Evolutionary conservation across 2,888 invertebrate species (phyloP), one percentile per base, ranked within the genome.

Genomic region (Oligia latruncula): DNA sequence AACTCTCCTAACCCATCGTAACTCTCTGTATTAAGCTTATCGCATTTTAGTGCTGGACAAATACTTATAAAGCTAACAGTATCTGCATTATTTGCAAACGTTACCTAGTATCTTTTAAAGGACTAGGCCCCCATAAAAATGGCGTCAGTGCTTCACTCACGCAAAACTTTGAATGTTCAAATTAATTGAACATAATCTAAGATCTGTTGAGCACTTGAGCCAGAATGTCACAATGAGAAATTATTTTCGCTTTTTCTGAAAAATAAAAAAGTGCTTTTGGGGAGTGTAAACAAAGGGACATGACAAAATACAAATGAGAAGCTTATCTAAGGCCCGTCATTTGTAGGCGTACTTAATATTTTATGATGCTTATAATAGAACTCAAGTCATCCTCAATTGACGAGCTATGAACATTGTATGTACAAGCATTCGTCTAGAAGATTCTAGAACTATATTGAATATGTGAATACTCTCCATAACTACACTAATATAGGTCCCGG

Each of bases 261-360:
- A 80, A 76, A 85, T 89, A 88, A 90, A 89, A 84, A 88, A 85
- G 81, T 81, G 85, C 81, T 77, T 83, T 87, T 81, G 76, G 81
- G 80, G 71, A 74, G 79, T 82, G 85, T 85, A 87, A 90, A 92
- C 90, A 92, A 91, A 89, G 83, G 83, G 85, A 91, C 90, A 90
- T 85, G 84, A 89, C 85, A 84, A 87, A 87, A 88, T 88, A 90
- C 89, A 90, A 91, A 92, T 90, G 90, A 88, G 82, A 85, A 86
- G 89, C 89, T 91, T 90, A 91, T 90, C 91, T 90, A 88, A 90
- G 89, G 84, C 85, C 86, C 85, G 75, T 85, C 85, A 90, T 90
- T 90, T 89, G 79, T 85, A 77, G 79, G 67, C 71, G 71, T 71
- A 71, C 71, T 80, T 78, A 86, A 88, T 88, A 88, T 90, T 90